Base-by-base conservation (phyloP, 2,888 invertebrate species). In the Stenodema calcarata region DNA sequence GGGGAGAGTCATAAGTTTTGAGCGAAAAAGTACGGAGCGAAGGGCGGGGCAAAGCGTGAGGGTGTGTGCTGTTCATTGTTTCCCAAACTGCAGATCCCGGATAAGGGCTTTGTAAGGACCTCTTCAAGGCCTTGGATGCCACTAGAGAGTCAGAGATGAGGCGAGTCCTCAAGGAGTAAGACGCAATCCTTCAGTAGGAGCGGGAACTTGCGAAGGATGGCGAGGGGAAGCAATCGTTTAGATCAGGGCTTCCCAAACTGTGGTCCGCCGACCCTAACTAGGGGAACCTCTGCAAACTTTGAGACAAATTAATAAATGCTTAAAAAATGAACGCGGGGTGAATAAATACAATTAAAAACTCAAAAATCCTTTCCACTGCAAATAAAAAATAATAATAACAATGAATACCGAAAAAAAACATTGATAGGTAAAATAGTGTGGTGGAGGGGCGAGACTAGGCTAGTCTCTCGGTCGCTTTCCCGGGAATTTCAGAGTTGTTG, bases 41-140 rank as follows among this genome's bases (percentile, higher is more conserved):
- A 35, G 41, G 18, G 11, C n/a, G 41, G 41, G 75, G 41, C 12
- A n/a, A 35, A 30, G 75, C 70, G 70, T 70, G 75, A 41, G 75
- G 75, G 41, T 76, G 75, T 76, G 75, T 76, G 75, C 75, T 76
- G 79, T 79, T 79, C 79, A 79, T 79, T 79, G 79, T 79, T 79
- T 79, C 47, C 47, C 44, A 79, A 79, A 79, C 79, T 79, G 79
- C 79, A 47, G 79, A 79, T 79, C 79, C 79, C 79, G 28, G 79
- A 79, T 79, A 79, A 79, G 79, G 50, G 79, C 79, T 44, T 79
- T 79, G 79, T 79, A 79, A 79, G 79, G 50, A 50, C 79, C 44
- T 79, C 79, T 79, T 47, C 47, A 79, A 44, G 79, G 50, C 27
- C 47, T 44, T 47, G 44, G 50, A 50, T 27, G 18, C 47, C 79